Base-by-base conservation (phyloP, 2,888 invertebrate genomes). In the Plagiodera versicolora region DNA sequence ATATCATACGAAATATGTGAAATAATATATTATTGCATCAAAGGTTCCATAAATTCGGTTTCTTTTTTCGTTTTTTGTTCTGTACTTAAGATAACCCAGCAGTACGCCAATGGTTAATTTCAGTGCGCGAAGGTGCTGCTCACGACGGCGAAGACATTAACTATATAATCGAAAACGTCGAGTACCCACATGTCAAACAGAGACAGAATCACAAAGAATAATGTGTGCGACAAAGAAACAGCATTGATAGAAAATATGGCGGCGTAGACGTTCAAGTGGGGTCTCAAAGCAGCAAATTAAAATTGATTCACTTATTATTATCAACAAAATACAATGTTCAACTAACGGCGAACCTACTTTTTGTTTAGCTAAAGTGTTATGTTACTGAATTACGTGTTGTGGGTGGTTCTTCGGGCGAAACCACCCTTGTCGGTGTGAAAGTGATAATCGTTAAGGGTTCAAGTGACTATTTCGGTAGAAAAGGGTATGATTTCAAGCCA, bases 401-500 rank as follows among this genome's bases (percentile, higher is more conserved):
- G 64, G 46, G 56, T 48, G 64, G 48, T 59, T 47, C 39, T 58
- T 44, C 39, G 39, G 51, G 39, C 57, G 61, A 64, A 66, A 59
- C 67, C 72, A 77, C 74, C 77, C 72, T 71, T 69, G 2, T 75
- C 72, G 74, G 75, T 75, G 74, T 74, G 77, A 74, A 67, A 56
- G 65, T 68, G 64, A 57, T 56, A 58, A 71, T 70, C 56, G 65
- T 50, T 56, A 64, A 74, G 76, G 77, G 73, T 79, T 79, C 51
- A 51, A 70, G 75, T 73, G 74, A 75, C 74, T 74, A 74, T 74
- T 71, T 73, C 80, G 72, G 78, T 79, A 77, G 75, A 69, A 61
- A 67, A 68, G 76, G 78, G 75, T 70, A 79, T 81, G 81, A 77
- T 76, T 80, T 76, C 78, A 79, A 81, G 83, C 79, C 80, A 94